These are phyloP conservation scores for Neosilurus mollespiculum DNA, from an alignment of 2,797 vertebrate genomes.

Conservation along the genomic window DNA sequence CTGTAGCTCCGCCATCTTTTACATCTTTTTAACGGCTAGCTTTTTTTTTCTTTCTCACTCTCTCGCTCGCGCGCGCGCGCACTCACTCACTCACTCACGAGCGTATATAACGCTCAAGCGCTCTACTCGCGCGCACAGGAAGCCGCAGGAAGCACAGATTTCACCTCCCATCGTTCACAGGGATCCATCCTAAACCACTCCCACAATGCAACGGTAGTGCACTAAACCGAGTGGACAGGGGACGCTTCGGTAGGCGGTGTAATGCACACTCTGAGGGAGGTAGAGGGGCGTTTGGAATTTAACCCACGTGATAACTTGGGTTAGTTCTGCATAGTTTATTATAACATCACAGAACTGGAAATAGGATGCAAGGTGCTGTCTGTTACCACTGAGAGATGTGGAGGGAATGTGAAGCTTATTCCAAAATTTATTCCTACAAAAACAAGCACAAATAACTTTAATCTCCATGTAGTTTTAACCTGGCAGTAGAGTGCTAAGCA, in stretches of 20 bases:
- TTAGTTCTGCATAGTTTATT: neutral
- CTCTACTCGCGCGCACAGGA: slow-evolving; percentile 42
- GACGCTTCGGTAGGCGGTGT: too few species aligned
- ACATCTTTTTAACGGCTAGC: slow-evolving; percentile 70
- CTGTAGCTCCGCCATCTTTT: slow-evolving; percentile 95
- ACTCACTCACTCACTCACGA: neutral
- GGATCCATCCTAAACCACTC: neutral
- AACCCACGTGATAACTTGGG: neutral
- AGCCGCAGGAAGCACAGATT: slow-evolving; percentile 46
- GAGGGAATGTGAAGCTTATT: neutral
- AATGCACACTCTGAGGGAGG: neutral
- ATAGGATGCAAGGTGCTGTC: neutral
- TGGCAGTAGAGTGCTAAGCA: too few species aligned
- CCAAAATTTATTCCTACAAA: neutral
- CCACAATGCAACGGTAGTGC: neutral
- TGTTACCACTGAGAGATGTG: neutral
- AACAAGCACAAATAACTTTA: neutral
- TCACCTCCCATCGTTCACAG: slow-evolving; percentile 21
- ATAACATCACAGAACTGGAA: neutral
- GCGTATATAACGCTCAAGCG: slow-evolving; percentile 24
- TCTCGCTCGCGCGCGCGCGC: neutral
- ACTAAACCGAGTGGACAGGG: neutral
- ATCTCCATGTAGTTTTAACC: neutral
- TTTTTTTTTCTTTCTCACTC: neutral
- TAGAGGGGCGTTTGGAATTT: neutral